A percentile compares a stretch with the other conserved stretches of the same genome.
Evolutionary conservation across 1,140 invertebrate species (phyloP).

Genomic region (Pogonomyrmex barbatus): DNA sequence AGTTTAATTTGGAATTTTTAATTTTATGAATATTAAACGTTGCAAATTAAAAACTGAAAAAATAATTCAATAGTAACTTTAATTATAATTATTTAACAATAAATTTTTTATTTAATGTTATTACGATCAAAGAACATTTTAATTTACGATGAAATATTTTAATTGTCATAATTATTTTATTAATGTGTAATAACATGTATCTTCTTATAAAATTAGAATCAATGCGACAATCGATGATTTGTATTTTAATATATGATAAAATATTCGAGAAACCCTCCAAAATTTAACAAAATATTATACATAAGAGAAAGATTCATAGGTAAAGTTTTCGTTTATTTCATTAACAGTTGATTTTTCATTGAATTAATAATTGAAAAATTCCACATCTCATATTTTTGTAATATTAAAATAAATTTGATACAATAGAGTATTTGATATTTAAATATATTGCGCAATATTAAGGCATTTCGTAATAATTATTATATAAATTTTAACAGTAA

Average conservation of each 20-base stretch:
- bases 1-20: neutral
- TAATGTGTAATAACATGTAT: neutral
- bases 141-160: neutral
- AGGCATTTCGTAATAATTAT: neutral
- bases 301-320: neutral
- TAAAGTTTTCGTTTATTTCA: neutral
- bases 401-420: neutral
- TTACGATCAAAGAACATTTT: neutral
- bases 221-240: constrained; percentile 13
- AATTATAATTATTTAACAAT: neutral
- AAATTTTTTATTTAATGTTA: neutral
- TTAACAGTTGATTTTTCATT: neutral
- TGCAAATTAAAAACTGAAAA: neutral
- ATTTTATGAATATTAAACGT: constrained; percentile 26
- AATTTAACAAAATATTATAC: constrained; percentile 20
- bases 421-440: neutral
- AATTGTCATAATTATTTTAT: constrained; percentile 7
- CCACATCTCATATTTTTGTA: neutral
- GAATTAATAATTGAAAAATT: constrained; percentile 4
- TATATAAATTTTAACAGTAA: neutral
- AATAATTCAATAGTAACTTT: neutral
- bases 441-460: neutral
- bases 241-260: constrained; percentile 25
- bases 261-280: constrained; percentile 26
- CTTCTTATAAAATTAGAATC: neutral